These are phyloP conservation scores for Philypnodon macrostomus DNA, from an alignment of 2,797 vertebrate species.

Conservation along the genomic window DNA sequence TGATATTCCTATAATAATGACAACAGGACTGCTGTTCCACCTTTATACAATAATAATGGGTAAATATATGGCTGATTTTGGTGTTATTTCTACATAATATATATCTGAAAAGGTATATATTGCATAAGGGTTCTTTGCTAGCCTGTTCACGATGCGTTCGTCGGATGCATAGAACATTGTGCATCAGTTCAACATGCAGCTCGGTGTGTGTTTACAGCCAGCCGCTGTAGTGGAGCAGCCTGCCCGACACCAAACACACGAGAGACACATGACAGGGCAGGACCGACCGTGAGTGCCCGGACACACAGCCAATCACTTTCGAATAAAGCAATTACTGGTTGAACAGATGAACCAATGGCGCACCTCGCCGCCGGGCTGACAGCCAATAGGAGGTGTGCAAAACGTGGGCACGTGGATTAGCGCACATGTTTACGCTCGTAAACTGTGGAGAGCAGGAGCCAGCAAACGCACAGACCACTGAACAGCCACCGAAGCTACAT, in stretches of 20 bases:
- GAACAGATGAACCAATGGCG: constrained; percentile 53
- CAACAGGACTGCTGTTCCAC: too few species aligned
- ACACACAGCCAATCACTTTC: constrained; percentile 55
- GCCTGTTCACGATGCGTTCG: constrained; percentile 4
- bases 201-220: constrained; percentile 58
- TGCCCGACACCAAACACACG: constrained; percentile 53
- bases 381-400: constrained; percentile 63
- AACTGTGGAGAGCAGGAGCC: constrained; percentile 56
- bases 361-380: constrained; percentile 24
- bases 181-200: constrained; percentile 7
- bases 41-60: too few species aligned
- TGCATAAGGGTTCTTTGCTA: constrained; percentile 22
- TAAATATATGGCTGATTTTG: neutral
- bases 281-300: constrained; percentile 33
- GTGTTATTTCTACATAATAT: neutral
- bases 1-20: too few species aligned
- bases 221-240: constrained; percentile 50
- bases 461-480: constrained; percentile 51
- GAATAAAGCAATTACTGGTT: constrained; percentile 63
- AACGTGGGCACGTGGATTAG: constrained; percentile 78
- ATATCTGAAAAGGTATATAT: constrained; percentile 1
- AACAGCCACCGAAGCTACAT: constrained; percentile 36
- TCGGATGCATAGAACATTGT: constrained; percentile 20
- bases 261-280: constrained; percentile 66
- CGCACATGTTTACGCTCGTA: constrained; percentile 79